phyloP scores from a whole-genome alignment of 1,140 invertebrate genomes.

The Tetragnatha versicolor region DNA sequence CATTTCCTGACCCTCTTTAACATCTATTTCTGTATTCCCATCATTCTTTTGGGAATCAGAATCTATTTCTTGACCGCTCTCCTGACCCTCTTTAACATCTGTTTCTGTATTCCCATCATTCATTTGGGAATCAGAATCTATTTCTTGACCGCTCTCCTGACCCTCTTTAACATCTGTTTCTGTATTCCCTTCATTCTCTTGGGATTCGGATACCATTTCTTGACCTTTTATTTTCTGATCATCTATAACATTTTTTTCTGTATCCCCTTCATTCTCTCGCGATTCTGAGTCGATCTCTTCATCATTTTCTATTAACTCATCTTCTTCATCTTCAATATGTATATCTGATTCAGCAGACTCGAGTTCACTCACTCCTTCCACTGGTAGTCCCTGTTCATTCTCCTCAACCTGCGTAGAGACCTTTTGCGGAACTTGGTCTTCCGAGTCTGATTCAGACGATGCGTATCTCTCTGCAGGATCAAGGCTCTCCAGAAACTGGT shows the following conservation, averaged over 20 bases:
- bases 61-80: neutral
- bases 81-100: neutral
- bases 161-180: neutral
- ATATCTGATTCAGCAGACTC: neutral
- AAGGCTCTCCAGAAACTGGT: constrained; percentile 11
- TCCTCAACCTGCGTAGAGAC: too few relatives aligned
- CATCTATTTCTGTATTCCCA: neutral
- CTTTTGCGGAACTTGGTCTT: too few relatives aligned
- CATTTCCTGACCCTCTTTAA: neutral
- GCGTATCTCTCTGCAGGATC: constrained; percentile 31
- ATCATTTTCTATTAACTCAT: neutral
- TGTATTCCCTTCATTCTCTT: neutral
- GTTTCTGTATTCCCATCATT: neutral
- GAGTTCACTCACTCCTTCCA: neutral
- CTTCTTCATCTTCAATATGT: neutral
- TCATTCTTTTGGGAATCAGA: neutral
- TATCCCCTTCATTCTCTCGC: neutral
- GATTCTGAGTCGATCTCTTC: neutral
- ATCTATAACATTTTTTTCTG: neutral
- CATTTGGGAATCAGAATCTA: neutral
- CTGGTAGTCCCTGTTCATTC: too few relatives aligned
- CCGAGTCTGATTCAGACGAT: constrained; percentile 20
- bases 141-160: neutral
- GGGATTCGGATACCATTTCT: neutral
- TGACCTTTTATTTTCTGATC: neutral